Evolutionary conservation across 2,888 invertebrate genomes (phyloP), one percentile per base, ranked within the genome.

Genomic region (Cantharis lateralis): DNA sequence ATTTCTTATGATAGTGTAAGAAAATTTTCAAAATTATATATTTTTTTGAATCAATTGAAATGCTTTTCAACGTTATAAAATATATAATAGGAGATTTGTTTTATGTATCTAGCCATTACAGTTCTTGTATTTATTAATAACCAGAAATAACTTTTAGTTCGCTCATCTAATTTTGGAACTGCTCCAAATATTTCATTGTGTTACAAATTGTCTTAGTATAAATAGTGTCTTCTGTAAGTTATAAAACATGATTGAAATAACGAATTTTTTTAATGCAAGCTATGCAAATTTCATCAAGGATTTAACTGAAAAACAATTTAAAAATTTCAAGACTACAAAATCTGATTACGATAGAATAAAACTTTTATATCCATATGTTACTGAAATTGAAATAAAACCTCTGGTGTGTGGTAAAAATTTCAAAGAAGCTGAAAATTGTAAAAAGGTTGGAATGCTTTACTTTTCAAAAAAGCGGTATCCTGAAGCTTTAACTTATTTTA

Each of bases 391-490:
- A 16, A 82, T 88, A 20, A 84, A 84, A 61, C 79, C 84, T 79
- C 88, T 88, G 68, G 84, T 86, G 11, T 88, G 88, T 80, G 88
- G 88, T 77, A 93, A 95, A 87, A 90, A 90, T 85, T 85, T 89
- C 9, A 89, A 90, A 75, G 89, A 89, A 83, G 93, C 95, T 10
- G 88, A 91, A n/a, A 88, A 89, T 78, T 87, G 92, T 48, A 95
- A 96, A 87, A 90, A 92, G 81, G 90, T 91, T 76, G 96, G 95
- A 3, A 96, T 95, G 84, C 89, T 90, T 78, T 92, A 91, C 5
- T 96, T 95, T 82, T 93, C 92, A 81, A 91, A 91, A 82, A 93
- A 93, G 72, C 91, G 94, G 81, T 95, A 93, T 90, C 85, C 87
- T 28, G 91, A 90, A 81, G 94, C 96, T 1, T 88, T 95, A 85